Conservation (phyloP, 2,113 vertebrate genomes). For the rat (Rattus norvegicus) region GRCr8 NC_086027.1:83163001-83163500, state of each 20-base stretch:
- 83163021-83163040: too few species aligned
- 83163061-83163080: background rate
- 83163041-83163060: too few species aligned
- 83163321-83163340: background rate
- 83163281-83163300: background rate
- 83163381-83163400: rapidly evolving
- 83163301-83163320: background rate
- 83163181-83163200: background rate
- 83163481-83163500: background rate
- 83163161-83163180: background rate
- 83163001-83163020: background rate
- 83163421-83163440: background rate
- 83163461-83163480: background rate
- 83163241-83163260: background rate
- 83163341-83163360: background rate
- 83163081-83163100: rapidly evolving
- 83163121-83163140: background rate
- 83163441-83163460: background rate
- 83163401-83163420: background rate
- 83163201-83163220: background rate
- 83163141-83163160: background rate
- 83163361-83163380: too few species aligned
- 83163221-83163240: background rate
- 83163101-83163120: background rate
- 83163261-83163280: background rate